Evolutionary conservation across 2,113 vertebrate species (phyloP).

Genomic region (Lepus americanus): DNA sequence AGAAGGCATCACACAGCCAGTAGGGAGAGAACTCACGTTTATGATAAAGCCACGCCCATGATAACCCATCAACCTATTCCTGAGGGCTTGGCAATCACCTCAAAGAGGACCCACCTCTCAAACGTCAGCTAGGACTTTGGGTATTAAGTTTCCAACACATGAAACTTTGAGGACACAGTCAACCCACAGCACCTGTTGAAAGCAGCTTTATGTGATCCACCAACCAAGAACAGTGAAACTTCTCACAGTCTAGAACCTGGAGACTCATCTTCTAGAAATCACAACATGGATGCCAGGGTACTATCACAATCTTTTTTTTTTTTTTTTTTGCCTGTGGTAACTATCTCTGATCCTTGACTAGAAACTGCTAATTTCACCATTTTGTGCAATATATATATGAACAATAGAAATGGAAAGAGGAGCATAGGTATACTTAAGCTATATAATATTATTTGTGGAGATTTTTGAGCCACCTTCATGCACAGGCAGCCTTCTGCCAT

Average conservation of each 20-base stretch:
- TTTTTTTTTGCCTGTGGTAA: no score
- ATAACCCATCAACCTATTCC: no score
- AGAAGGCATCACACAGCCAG: background rate
- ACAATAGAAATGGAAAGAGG: background rate
- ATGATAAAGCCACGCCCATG: no score
- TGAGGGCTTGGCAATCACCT: no score
- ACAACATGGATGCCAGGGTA: background rate
- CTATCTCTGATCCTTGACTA: no score
- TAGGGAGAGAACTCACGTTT: no score
- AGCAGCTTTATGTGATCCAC: no score
- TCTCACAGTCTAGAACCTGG: background rate
- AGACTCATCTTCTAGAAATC: background rate
- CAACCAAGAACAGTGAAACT: background rate
- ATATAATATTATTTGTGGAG: background rate
- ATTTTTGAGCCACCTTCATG: background rate
- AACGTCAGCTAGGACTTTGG: background rate
- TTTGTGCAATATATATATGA: background rate
- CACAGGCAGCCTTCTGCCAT: background rate
- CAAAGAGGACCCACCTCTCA: background rate
- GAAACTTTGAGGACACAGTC: no score
- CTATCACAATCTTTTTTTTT: no score
- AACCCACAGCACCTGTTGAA: background rate
- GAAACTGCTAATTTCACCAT: background rate
- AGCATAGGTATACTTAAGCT: background rate
- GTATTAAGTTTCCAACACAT: background rate